Evolutionary conservation across 2,113 vertebrate genomes (phyloP).

Genomic region (Antechinus flavipes): DNA sequence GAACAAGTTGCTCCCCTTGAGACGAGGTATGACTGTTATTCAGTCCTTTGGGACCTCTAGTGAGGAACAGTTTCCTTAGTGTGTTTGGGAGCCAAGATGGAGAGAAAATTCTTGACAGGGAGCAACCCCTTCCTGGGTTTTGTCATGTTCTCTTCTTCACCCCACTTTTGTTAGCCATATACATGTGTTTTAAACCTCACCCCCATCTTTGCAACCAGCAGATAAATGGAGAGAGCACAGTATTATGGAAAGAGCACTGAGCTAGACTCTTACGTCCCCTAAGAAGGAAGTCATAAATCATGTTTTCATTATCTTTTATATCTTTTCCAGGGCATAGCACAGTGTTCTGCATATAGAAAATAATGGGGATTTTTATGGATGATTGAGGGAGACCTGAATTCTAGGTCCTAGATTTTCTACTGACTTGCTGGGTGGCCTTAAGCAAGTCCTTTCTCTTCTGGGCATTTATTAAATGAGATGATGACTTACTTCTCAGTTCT

Average conservation of each 20-base stretch:
- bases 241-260: background rate
- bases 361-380: background rate
- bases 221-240: background rate
- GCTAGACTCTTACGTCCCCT: background rate
- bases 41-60: rapidly evolving
- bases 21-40: constrained; percentile 86
- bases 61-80: background rate
- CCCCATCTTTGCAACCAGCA: background rate
- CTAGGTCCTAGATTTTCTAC: background rate
- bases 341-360: background rate
- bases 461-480: background rate
- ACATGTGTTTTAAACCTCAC: background rate
- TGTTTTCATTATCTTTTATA: background rate
- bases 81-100: background rate
- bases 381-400: background rate
- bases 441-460: background rate
- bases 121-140: background rate
- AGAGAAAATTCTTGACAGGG: background rate
- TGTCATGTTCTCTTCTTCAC: background rate
- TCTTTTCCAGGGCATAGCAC: background rate
- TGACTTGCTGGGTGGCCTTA: background rate
- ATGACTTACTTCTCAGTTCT: background rate
- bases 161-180: background rate
- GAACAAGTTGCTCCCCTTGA: constrained; percentile 95
- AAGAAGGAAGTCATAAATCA: background rate